These are phyloP conservation scores for Drosophila monieri DNA, from an alignment of 2,888 invertebrate genomes.

Conservation along the genomic window DNA sequence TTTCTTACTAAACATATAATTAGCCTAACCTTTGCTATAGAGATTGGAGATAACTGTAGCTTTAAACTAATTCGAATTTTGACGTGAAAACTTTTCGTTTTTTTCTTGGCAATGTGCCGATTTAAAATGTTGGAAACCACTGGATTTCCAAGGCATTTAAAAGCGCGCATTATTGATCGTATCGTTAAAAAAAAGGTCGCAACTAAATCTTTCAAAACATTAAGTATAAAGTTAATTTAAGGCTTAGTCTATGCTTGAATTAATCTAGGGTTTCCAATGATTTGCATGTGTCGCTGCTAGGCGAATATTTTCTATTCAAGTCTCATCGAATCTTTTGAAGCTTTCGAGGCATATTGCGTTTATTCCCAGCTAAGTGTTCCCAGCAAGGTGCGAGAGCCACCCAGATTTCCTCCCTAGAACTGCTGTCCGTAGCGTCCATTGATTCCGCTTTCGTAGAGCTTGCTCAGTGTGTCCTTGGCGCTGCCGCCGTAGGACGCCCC, in stretches of 20 bases:
- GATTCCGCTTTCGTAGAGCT: constrained; percentile 94
- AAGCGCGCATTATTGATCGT: constrained; percentile 73
- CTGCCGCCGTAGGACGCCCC: constrained; percentile 84
- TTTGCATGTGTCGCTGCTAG: constrained; percentile 53
- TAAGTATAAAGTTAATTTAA: constrained; percentile 54
- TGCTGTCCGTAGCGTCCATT: constrained; percentile 86
- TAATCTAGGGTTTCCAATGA: constrained; percentile 66
- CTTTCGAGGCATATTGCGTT: constrained; percentile 79
- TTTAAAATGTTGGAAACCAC: constrained; percentile 74
- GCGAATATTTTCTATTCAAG: constrained; percentile 68
- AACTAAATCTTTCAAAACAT: constrained; percentile 1
- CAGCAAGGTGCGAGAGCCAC: constrained; percentile 55
- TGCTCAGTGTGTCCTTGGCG: constrained; percentile 90
- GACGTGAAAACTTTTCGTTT: constrained; percentile 19
- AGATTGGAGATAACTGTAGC: constrained; percentile 7
- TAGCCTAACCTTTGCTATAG: constrained; percentile 62
- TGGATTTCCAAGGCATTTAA: constrained; percentile 71
- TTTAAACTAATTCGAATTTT: constrained; percentile 39
- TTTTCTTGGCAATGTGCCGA: constrained; percentile 73
- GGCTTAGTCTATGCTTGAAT: constrained; percentile 42
- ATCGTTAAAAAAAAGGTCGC: constrained; percentile 1
- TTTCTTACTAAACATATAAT: constrained; percentile 56
- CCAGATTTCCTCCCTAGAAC: constrained; percentile 67
- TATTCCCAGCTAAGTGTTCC: constrained; percentile 70
- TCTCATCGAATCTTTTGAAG: constrained; percentile 79